phyloP scores from a whole-genome alignment of 1,140 invertebrate genomes.

The Leptinotarsa undecemlineata region DNA sequence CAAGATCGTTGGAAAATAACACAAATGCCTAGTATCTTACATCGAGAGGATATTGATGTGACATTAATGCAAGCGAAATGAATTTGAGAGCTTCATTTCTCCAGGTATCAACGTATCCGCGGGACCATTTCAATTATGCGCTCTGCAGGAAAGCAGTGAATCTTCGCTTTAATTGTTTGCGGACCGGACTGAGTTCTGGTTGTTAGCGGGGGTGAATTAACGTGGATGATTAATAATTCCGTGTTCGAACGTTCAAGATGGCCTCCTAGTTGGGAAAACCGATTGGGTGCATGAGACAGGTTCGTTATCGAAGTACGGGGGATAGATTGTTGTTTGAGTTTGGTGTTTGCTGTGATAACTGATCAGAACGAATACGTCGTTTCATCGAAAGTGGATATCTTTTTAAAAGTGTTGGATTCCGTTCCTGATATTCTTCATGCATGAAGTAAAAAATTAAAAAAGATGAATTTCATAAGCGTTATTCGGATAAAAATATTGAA shows the following conservation, averaged over 20 bases:
- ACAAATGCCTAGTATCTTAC: too few relatives aligned
- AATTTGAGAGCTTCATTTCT: slow-evolving; percentile 21
- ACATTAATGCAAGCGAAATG: slow-evolving; percentile 6
- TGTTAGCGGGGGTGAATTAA: not conserved
- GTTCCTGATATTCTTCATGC: too few relatives aligned
- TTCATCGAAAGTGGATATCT: too few relatives aligned
- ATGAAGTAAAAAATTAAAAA: too few relatives aligned
- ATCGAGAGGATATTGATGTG: slow-evolving; percentile 7
- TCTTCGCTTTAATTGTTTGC: slow-evolving; percentile 17
- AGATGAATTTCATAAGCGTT: too few relatives aligned
- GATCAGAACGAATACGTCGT: too few relatives aligned
- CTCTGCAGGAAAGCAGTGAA: slow-evolving; percentile 10
- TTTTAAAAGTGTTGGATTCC: too few relatives aligned
- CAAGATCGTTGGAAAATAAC: too few relatives aligned
- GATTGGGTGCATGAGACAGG: not conserved
- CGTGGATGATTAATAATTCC: slow-evolving; percentile 5
- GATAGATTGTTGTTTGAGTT: too few relatives aligned
- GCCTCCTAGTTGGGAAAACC: not conserved
- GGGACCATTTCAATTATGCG: slow-evolving; percentile 26
- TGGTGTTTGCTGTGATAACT: too few relatives aligned
- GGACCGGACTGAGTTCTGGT: not conserved
- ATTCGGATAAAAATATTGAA: too few relatives aligned
- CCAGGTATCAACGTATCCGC: slow-evolving; percentile 19
- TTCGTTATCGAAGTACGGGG: not conserved
- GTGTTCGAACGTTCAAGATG: slow-evolving; percentile 2